These are phyloP conservation scores for Ceuthmochares aereus DNA, from an alignment of 2,113 vertebrate species.

Conservation along the genomic window DNA sequence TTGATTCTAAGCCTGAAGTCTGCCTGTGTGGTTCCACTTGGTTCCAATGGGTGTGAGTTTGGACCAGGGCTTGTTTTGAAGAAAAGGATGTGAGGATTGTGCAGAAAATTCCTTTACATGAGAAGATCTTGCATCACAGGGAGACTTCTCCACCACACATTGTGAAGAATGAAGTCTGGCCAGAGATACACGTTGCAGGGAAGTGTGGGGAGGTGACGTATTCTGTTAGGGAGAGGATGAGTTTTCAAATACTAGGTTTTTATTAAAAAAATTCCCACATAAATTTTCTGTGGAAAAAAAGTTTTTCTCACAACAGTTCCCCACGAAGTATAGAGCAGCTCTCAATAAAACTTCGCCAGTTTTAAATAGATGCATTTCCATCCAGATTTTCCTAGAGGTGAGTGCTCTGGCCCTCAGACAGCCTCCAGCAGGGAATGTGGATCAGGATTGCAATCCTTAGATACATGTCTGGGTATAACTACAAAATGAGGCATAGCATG, in stretches of 20 bases:
- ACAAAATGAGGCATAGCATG: not conserved
- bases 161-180: not conserved
- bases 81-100: not conserved
- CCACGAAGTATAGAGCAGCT: not conserved
- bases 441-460: not conserved
- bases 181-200: not conserved
- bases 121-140: not conserved
- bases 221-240: not conserved
- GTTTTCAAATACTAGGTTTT: not conserved
- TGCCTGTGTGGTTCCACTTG: not conserved
- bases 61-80: not conserved
- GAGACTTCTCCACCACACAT: not conserved
- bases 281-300: not conserved
- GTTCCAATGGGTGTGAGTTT: not conserved
- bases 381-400: not conserved
- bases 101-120: not conserved
- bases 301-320: not conserved
- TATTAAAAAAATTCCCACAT: not conserved
- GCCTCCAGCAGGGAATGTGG: not conserved
- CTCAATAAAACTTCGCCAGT: not conserved
- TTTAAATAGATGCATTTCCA: not conserved
- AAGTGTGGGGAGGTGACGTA: accelerated
- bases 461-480: not conserved
- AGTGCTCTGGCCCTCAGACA: not conserved
- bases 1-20: not conserved